phyloP scores from a whole-genome alignment of 2,888 invertebrate species.

The Erannis defoliaria region DNA sequence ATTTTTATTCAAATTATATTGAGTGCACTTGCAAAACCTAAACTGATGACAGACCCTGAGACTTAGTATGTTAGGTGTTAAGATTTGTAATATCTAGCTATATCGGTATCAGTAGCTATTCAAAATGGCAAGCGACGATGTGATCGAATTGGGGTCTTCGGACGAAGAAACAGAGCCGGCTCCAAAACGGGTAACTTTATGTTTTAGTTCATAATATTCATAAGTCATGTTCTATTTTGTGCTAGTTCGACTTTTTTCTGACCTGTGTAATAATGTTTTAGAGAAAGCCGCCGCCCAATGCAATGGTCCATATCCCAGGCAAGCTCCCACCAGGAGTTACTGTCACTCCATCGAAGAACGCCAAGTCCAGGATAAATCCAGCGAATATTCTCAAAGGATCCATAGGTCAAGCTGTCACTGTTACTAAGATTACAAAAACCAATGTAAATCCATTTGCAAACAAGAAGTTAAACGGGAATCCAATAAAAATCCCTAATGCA shows the following conservation, averaged over 20 bases:
- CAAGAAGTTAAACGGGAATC: constrained; percentile 52
- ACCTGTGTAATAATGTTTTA: constrained; percentile 52
- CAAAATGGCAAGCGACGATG: constrained; percentile 75
- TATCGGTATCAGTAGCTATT: constrained; percentile 16
- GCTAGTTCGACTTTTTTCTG: not conserved
- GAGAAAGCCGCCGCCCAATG: constrained; percentile 69
- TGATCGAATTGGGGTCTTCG: constrained; percentile 80
- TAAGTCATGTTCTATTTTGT: not conserved
- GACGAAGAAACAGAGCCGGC: constrained; percentile 76
- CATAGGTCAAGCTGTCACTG: constrained; percentile 51
- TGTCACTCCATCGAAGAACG: constrained; percentile 60
- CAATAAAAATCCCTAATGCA: not conserved
- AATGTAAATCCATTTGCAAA: constrained; percentile 51
- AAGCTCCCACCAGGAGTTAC: constrained; percentile 63
- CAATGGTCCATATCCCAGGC: constrained; percentile 78
- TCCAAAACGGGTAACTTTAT: constrained; percentile 67
- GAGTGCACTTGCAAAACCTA: no score
- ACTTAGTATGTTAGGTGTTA: not conserved
- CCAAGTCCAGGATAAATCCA: constrained; percentile 42
- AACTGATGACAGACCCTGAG: not conserved
- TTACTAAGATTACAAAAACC: constrained; percentile 51
- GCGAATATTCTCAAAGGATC: constrained; percentile 43
- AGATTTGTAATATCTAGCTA: no score
- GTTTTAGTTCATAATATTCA: not conserved
- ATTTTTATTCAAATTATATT: not conserved